phyloP scores from a whole-genome alignment of 92 coral and sea anemone genomes.

The Isaurus tuberculatus region DNA sequence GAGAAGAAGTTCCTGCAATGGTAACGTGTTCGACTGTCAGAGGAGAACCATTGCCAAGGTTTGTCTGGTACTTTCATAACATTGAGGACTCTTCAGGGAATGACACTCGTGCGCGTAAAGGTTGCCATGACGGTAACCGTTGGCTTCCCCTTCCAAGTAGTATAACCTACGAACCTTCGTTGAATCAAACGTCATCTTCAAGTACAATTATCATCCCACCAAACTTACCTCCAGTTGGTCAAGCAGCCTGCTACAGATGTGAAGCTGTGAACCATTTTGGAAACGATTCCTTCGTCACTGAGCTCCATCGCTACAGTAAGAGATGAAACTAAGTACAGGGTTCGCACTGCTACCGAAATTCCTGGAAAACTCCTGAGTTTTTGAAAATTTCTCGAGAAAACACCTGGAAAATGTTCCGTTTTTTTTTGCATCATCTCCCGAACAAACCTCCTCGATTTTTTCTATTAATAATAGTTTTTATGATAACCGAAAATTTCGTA shows the following conservation, averaged over 20 bases:
- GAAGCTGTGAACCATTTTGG: slow-evolving; percentile 19
- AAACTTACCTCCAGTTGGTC: background rate
- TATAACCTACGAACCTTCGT: slow-evolving; percentile 19
- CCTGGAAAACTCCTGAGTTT: no score
- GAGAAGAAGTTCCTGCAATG: background rate
- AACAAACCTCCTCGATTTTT: no score
- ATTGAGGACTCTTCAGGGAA: background rate
- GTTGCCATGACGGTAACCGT: background rate
- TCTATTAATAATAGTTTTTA: no score
- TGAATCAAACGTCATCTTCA: background rate
- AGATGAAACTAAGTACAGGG: background rate
- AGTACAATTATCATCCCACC: slow-evolving; percentile 20
- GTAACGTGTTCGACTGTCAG: background rate
- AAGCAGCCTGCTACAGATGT: slow-evolving; percentile 33
- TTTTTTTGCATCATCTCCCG: no score
- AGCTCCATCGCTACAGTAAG: slow-evolving; percentile 31
- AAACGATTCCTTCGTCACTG: slow-evolving; percentile 7
- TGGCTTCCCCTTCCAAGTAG: slow-evolving; percentile 26
- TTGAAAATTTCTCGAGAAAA: no score
- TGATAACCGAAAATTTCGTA: no score
- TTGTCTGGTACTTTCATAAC: slow-evolving; percentile 11
- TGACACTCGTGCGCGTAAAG: background rate
- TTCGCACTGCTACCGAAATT: no score
- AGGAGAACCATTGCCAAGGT: slow-evolving; percentile 7
- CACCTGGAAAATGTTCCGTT: no score